Evolutionary conservation across 92 coral and sea anemone genomes (phyloP).

Genomic region (Epizoanthus fatuus): DNA sequence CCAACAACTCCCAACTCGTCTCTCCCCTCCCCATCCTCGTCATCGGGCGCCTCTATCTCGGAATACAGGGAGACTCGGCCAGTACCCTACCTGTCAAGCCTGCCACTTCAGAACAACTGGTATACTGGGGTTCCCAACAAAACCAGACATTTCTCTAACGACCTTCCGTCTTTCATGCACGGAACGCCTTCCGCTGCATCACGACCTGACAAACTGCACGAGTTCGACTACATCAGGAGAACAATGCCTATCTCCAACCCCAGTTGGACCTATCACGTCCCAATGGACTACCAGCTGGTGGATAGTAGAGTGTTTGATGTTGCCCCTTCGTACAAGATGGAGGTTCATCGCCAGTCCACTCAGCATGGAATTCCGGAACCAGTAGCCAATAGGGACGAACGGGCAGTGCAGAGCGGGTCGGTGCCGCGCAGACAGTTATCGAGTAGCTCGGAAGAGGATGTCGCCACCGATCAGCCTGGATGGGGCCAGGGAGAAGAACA

Average conservation of each 20-base stretch:
- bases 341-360: neutral
- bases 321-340: slow-evolving; percentile 4
- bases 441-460: slow-evolving; percentile 17
- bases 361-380: slow-evolving; percentile 2
- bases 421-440: slow-evolving; percentile 7
- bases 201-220: neutral
- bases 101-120: neutral
- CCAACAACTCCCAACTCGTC: slow-evolving; percentile 34
- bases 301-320: slow-evolving; percentile 15
- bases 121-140: slow-evolving; percentile 13
- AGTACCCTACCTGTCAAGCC: slow-evolving; percentile 1
- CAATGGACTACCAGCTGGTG: slow-evolving; percentile 41
- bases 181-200: neutral
- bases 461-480: neutral
- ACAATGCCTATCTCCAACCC: slow-evolving; percentile 13
- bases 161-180: slow-evolving; percentile 16
- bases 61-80: neutral
- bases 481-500: neutral
- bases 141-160: slow-evolving; percentile 15
- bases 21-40: slow-evolving; percentile 29
- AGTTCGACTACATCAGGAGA: slow-evolving; percentile 13
- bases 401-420: neutral
- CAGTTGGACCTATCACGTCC: slow-evolving; percentile 35
- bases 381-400: neutral
- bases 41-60: neutral